Conservation (phyloP, 2,888 invertebrate genomes). For the Melieria crassipennis region DNA sequence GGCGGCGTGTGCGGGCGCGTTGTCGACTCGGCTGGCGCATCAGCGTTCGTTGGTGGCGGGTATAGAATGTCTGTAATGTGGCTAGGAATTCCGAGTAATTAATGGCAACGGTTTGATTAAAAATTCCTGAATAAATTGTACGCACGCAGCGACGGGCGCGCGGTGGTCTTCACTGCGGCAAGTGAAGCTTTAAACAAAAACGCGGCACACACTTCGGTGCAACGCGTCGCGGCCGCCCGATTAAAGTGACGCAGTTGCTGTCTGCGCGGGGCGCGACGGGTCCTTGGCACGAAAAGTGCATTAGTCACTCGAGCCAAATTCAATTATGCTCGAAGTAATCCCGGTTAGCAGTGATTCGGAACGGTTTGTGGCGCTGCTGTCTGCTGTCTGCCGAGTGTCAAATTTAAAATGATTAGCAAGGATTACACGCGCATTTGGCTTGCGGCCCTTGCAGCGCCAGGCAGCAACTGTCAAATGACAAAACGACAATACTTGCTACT, state of each 20-base stretch:
- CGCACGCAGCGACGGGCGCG: conserved; percentile 26
- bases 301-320: conserved; percentile 22
- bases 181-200: conserved; percentile 21
- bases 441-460: conserved; percentile 24
- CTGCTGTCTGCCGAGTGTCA: conserved; percentile 30
- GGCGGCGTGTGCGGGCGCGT: too few species aligned
- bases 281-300: conserved; percentile 11
- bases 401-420: conserved; percentile 49
- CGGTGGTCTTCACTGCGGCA: conserved; percentile 10
- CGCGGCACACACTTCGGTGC: conserved; percentile 3
- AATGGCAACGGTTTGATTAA: conserved; percentile 64
- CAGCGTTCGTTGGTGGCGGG: conserved; percentile 1
- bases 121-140: conserved; percentile 55
- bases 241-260: not conserved
- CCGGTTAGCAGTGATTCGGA: not conserved
- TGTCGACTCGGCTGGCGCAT: too few species aligned
- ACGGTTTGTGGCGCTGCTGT: not conserved
- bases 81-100: conserved; percentile 62
- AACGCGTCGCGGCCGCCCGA: not conserved
- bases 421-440: conserved; percentile 48
- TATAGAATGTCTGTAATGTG: conserved; percentile 56
- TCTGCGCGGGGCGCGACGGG: not conserved
- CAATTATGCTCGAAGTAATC: conserved; percentile 24
- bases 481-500: conserved; percentile 1
- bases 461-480: conserved; percentile 23